These are phyloP conservation scores for Tachycineta bicolor DNA, from an alignment of 2,113 vertebrate species.

Conservation along the genomic window DNA sequence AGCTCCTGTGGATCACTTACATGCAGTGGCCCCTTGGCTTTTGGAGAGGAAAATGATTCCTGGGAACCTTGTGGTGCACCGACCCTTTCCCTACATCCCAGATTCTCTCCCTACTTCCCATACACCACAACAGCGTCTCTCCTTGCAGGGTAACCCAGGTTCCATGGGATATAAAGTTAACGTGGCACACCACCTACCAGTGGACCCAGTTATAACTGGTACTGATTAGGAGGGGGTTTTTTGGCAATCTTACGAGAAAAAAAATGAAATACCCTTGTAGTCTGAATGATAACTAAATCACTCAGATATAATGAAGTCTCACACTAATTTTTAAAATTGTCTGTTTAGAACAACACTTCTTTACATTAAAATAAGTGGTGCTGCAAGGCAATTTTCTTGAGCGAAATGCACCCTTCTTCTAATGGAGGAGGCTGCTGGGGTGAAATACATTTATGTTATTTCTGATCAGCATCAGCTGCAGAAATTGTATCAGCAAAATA, in stretches of 20 bases:
- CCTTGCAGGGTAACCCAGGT: neutral
- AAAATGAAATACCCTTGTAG: accelerated
- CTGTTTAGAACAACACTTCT: neutral
- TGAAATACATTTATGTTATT: slow-evolving; percentile 34
- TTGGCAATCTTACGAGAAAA: neutral
- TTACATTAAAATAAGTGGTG: neutral
- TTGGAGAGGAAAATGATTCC: accelerated
- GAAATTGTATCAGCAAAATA: slow-evolving; percentile 12
- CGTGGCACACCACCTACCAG: neutral
- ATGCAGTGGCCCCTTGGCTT: neutral
- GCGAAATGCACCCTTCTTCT: neutral
- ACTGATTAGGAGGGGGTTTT: accelerated
- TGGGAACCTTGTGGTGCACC: neutral
- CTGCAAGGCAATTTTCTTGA: neutral
- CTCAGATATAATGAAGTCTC: neutral
- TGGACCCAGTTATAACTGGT: neutral
- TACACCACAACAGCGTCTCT: neutral
- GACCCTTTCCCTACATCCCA: no score
- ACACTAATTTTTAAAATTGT: neutral
- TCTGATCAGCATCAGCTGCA: slow-evolving; percentile 15
- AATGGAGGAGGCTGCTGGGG: neutral
- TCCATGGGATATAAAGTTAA: neutral
- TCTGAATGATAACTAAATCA: neutral
- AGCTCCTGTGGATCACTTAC: neutral
- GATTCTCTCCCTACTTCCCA: neutral